Evolutionary conservation across 2,888 invertebrate species (phyloP), one percentile per base, ranked within the genome.

Genomic region (Chrysina gloriosa): DNA sequence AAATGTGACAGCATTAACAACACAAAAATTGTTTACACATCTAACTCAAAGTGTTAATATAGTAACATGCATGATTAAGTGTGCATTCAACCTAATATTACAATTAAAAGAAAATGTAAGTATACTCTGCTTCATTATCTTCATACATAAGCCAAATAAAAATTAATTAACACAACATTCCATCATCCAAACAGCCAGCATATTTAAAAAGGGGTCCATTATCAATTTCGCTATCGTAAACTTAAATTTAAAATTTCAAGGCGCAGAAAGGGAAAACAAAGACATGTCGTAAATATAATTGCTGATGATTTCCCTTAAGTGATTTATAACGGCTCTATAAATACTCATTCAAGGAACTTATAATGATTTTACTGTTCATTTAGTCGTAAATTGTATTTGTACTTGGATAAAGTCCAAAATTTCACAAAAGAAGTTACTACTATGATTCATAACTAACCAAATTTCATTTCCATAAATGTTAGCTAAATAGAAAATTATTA

Each of bases 381-480:
- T 36, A 36, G 9, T n/a, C 11, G 36, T 36, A 36, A 36, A 36
- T n/a, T 36, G 7, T 36, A n/a, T n/a, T 4, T 27, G 27, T 21
- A 50, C 25, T 19, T 39, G 27, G 42, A 45, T 23, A 23, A 42
- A 19, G 7, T 45, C 42, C 25, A 45, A 29, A 61, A 11, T n/a
- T 5, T 23, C 50, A 27, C 25, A 50, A 25, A 27, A 52, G 52
- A 16, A 25, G n/a, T 21, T 4, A 23, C 3, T 19, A 3, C 25
- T 11, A 50, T 50, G 29, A 47, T 47, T 21, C 19, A 47, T 9
- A 5, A 50, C 7, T 61, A n/a, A n/a, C n/a, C n/a, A n/a, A n/a
- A n/a, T n/a, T n/a, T n/a, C n/a, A n/a, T n/a, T n/a, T n/a, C n/a
- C n/a, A n/a, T n/a, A n/a, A n/a, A n/a, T n/a, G n/a, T n/a, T n/a